phyloP scores from a whole-genome alignment of 1,140 invertebrate species.

The Hypothenemus hampei region DNA sequence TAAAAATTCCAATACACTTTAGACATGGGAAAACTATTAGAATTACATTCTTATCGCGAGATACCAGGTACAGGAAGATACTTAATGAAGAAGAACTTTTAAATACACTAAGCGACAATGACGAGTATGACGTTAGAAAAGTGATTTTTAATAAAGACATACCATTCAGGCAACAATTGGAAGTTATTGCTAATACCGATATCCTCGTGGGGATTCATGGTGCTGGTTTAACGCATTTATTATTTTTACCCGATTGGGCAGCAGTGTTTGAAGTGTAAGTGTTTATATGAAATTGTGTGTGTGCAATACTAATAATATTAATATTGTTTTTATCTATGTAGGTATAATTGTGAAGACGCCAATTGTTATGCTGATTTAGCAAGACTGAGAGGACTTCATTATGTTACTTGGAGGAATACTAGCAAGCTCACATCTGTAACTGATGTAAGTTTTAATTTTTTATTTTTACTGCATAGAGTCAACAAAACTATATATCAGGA shows the following conservation, averaged over 20 bases:
- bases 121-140: slow-evolving; percentile 61
- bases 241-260: slow-evolving; percentile 96
- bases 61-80: slow-evolving; percentile 76
- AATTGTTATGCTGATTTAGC: slow-evolving; percentile 91
- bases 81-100: slow-evolving; percentile 86
- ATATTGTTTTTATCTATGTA: slow-evolving; percentile 44
- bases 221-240: slow-evolving; percentile 88
- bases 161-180: slow-evolving; percentile 66
- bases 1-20: slow-evolving; percentile 63
- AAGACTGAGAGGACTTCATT: slow-evolving; percentile 85
- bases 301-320: too few relatives aligned
- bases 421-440: slow-evolving; percentile 55
- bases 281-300: too few relatives aligned
- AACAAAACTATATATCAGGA: background rate
- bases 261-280: slow-evolving; percentile 90
- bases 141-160: slow-evolving; percentile 60
- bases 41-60: slow-evolving; percentile 75
- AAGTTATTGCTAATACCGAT: slow-evolving; percentile 84
- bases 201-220: slow-evolving; percentile 97
- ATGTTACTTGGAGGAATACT: slow-evolving; percentile 86
- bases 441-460: slow-evolving; percentile 32
- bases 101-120: slow-evolving; percentile 54
- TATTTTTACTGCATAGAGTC: background rate
- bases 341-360: slow-evolving; percentile 94
- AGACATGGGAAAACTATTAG: slow-evolving; percentile 62